These are phyloP conservation scores for Lithobates sylvaticus DNA, from an alignment of 2,797 vertebrate genomes.

Conservation along the genomic window DNA sequence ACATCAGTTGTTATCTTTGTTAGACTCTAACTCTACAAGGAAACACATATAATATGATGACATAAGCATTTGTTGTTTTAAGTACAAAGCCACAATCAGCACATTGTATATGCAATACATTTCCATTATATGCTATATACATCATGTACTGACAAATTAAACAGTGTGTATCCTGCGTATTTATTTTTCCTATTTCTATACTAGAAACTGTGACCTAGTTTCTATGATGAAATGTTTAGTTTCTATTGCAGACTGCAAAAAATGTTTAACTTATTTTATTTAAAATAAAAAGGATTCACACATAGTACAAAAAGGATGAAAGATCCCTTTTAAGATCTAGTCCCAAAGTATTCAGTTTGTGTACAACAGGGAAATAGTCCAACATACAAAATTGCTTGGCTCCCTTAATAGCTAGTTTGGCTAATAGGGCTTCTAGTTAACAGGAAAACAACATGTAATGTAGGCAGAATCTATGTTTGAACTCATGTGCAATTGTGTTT, in stretches of 20 bases:
- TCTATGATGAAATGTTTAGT: slow-evolving; percentile 20
- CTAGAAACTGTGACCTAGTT: slow-evolving; percentile 27
- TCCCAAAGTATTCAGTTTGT: slow-evolving; percentile 46
- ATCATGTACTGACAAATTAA: background rate
- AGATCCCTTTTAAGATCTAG: slow-evolving; percentile 26
- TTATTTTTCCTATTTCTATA: background rate
- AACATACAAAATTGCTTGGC: slow-evolving; percentile 14
- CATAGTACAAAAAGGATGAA: slow-evolving; percentile 19
- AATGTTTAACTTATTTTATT: slow-evolving; percentile 6
- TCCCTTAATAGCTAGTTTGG: slow-evolving; percentile 42
- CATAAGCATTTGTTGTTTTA: background rate
- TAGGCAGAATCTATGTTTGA: slow-evolving; percentile 11
- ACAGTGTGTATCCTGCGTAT: background rate
- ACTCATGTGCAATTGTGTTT: slow-evolving; percentile 13
- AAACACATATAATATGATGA: background rate
- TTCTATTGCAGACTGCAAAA: slow-evolving; percentile 4
- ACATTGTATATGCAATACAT: background rate
- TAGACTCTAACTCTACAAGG: background rate
- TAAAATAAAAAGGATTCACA: background rate
- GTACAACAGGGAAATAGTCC: slow-evolving; percentile 26
- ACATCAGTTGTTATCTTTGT: background rate
- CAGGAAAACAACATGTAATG: slow-evolving; percentile 32
- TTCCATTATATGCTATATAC: background rate
- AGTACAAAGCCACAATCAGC: background rate
- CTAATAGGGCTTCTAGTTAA: slow-evolving; percentile 43